These are phyloP conservation scores for Erebia epiphron DNA, from an alignment of 2,888 invertebrate species.

Conservation along the genomic window DNA sequence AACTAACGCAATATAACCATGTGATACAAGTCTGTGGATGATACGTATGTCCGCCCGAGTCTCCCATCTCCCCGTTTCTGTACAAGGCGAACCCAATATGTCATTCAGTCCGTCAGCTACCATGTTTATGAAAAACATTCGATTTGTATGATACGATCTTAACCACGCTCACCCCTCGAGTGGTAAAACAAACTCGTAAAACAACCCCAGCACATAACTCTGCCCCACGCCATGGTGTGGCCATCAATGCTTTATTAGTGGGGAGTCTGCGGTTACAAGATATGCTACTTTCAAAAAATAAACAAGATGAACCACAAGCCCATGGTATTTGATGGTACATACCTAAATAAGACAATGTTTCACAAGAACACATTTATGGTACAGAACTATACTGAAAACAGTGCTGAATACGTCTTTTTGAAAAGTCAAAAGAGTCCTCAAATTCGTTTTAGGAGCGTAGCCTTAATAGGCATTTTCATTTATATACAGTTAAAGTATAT, in stretches of 20 bases:
- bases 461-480: too few relatives aligned
- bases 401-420: too few relatives aligned
- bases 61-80: neutral
- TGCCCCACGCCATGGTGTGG: slow-evolving; percentile 56
- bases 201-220: slow-evolving; percentile 68
- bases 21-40: too few relatives aligned
- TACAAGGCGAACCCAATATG: neutral
- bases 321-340: too few relatives aligned
- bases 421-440: too few relatives aligned
- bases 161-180: slow-evolving; percentile 42
- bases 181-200: slow-evolving; percentile 73
- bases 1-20: too few relatives aligned
- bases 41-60: neutral
- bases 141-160: slow-evolving; percentile 26
- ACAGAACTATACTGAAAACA: too few relatives aligned
- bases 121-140: slow-evolving; percentile 19
- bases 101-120: slow-evolving; percentile 15
- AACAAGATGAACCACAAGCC: neutral
- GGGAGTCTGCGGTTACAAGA: slow-evolving; percentile 43
- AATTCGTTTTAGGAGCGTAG: too few relatives aligned
- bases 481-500: neutral
- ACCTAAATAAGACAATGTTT: too few relatives aligned
- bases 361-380: too few relatives aligned
- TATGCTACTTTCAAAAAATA: slow-evolving; percentile 26
- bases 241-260: slow-evolving; percentile 62